These are phyloP conservation scores for Microctonus hyperodae DNA, from an alignment of 2,888 invertebrate species.

Conservation along the genomic window DNA sequence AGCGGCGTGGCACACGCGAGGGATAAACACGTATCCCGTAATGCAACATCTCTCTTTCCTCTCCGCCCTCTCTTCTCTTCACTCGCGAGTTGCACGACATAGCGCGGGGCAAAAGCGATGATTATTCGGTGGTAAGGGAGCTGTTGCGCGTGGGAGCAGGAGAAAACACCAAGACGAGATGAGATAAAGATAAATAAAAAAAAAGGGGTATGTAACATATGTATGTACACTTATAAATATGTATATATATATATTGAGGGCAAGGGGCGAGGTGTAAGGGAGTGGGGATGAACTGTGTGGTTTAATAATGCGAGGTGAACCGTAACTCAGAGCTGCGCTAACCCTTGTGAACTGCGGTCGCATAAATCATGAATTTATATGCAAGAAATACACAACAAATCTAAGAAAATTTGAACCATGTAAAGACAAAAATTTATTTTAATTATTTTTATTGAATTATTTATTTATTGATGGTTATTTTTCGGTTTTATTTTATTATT, in stretches of 20 bases:
- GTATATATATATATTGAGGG: conserved; percentile 10
- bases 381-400: no score
- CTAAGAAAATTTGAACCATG: no score
- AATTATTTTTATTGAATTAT: no score
- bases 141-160: conserved; percentile 30
- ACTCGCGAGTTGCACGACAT: conserved; percentile 36
- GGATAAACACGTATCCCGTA: conserved; percentile 37
- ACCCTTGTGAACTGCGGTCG: conserved; percentile 39
- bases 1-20: conserved; percentile 31
- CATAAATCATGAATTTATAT: conserved; percentile 41
- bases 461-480: no score
- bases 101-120: conserved; percentile 19
- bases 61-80: no score
- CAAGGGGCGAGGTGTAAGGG: conserved; percentile 15
- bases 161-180: not conserved
- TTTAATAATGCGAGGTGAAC: conserved; percentile 41
- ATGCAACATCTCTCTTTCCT: conserved; percentile 25
- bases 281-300: conserved; percentile 25
- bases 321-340: conserved; percentile 37
- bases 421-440: no score
- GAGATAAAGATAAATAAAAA: no score
- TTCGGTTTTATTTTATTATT: no score
- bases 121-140: conserved; percentile 39
- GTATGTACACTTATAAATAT: not conserved
- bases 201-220: not conserved